Evolutionary conservation across 2,797 vertebrate genomes (phyloP).

Genomic region (Pagetopsis macropterus): DNA sequence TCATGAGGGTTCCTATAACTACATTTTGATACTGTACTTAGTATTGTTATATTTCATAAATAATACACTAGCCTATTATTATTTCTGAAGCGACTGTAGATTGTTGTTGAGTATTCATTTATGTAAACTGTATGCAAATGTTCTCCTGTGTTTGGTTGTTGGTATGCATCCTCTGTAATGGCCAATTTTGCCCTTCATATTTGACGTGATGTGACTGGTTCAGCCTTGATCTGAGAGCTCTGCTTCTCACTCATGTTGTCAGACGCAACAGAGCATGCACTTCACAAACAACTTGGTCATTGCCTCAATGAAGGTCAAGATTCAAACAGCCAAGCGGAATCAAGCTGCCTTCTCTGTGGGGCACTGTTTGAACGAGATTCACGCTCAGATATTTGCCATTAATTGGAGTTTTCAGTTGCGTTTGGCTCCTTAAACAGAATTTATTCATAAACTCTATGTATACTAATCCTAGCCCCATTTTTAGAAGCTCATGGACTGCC

Average conservation of each 20-base stretch:
- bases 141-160: slow-evolving; percentile 76
- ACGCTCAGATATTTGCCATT: slow-evolving; percentile 60
- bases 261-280: slow-evolving; percentile 76
- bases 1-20: slow-evolving; percentile 25
- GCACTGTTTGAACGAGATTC: slow-evolving; percentile 66
- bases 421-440: slow-evolving; percentile 62
- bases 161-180: slow-evolving; percentile 79
- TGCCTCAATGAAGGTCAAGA: slow-evolving; percentile 79
- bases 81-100: slow-evolving; percentile 41
- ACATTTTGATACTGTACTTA: slow-evolving; percentile 30
- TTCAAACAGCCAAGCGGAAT: slow-evolving; percentile 67
- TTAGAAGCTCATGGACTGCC: slow-evolving; percentile 49
- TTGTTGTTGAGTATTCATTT: slow-evolving; percentile 80
- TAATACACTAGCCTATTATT: slow-evolving; percentile 14
- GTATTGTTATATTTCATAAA: slow-evolving; percentile 37
- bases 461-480: slow-evolving; percentile 53
- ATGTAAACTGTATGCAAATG: slow-evolving; percentile 85
- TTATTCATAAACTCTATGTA: slow-evolving; percentile 65
- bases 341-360: slow-evolving; percentile 56
- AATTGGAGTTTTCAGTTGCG: slow-evolving; percentile 64
- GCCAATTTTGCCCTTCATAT: slow-evolving; percentile 84
- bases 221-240: slow-evolving; percentile 81
- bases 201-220: slow-evolving; percentile 86
- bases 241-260: slow-evolving; percentile 80
- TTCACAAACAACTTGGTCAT: slow-evolving; percentile 81